Base-by-base conservation (phyloP, 2,113 vertebrate genomes). In the Rhinolophus ferrumequinum region DNA sequence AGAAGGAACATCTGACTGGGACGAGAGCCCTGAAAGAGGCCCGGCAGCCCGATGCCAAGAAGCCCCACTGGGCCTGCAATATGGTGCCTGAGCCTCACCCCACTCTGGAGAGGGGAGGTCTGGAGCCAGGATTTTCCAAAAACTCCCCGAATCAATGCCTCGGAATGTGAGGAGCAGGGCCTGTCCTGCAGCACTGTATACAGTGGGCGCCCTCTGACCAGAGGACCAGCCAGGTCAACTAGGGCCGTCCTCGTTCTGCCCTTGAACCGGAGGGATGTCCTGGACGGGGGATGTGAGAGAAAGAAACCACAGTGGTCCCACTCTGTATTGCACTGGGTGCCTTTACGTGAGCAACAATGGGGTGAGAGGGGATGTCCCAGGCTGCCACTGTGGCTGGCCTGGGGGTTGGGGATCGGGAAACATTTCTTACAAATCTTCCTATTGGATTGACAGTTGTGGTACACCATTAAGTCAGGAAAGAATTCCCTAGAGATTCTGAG, bases 371-470 rank as follows among this genome's bases (percentile, higher is more conserved):
- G 19, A 10, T 3, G 3, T 12, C 19, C 44, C 33, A 19, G 56
- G 54, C 50, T 38, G 18, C 6, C 6, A 0, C 26, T 1, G 5
- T 4, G 69, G 44, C 24, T 15, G 7, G 22, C 38, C 38, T 18
- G 19, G 38, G 52, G 44, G 5, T n/a, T 12, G 8, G 2, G 15
- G 30, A 30, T 11, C 0, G 1, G 2, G 14, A 64, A 50, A 44
- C 7, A 19, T 30, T 69, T 64, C 75, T 21, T 6, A 8, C 5
- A 19, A 62, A 70, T 19, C 28, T 47, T 52, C 13, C 2, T 1
- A 6, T 70, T 14, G 41, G 19, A n/a, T 2, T 2, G 3, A 38
- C 2, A 22, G 35, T 33, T 44, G 2, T 1, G 18, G 33, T 30
- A 52, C 44, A 91, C 1, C 54, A 35, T 9, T 21, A 87, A 41